Base-by-base conservation (phyloP, 2,113 vertebrate genomes). In the Eurystomus gularis region DNA sequence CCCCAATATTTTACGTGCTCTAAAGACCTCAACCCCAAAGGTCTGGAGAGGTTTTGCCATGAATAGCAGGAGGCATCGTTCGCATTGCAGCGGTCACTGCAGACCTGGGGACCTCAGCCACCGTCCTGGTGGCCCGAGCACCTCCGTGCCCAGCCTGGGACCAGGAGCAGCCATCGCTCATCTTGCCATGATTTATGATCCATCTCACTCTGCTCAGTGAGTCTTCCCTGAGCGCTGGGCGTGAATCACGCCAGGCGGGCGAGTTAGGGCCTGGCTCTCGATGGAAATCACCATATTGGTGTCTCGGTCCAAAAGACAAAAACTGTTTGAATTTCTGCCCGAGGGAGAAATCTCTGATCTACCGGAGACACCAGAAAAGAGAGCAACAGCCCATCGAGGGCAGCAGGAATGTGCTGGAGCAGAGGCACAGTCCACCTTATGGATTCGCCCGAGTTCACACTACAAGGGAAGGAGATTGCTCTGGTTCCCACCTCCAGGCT, bases 211-310 rank as follows among this genome's bases (percentile, higher is more conserved):
- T 61, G 46, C 42, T 25, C 31, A 7, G 42, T 0, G n/a, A 40
- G 60, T 7, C 2, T 33, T 57, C 33, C 9, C 48, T 6, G 68
- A 25, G 54, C 2, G 0, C 2, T 25, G 19, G 51, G 17, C 1
- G 1, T 3, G 40, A 31, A 57, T 39, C 39, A 31, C 4, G 0
- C 5, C 49, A 9, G 44, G 17, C 3, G 2, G 0, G 1, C 4
- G 68, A 26, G 39, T 13, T 13, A 6, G 44, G 26, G 24, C 79
- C 51, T n/a, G 52, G 25, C 7, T 51, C n/a, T 62, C 3, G 0
- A 5, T 9, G 44, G 37, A 35, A 26, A 24, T 62, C 5, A 0
- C 42, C 0, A 0, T 7, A 6, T 23, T 7, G 0, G 3, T 40
- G 46, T 11, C 64, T 54, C 3, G 0, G 11, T 26, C 55, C 49